phyloP scores from a whole-genome alignment of 1,140 invertebrate genomes.

The Drosophila nasuta region DNA sequence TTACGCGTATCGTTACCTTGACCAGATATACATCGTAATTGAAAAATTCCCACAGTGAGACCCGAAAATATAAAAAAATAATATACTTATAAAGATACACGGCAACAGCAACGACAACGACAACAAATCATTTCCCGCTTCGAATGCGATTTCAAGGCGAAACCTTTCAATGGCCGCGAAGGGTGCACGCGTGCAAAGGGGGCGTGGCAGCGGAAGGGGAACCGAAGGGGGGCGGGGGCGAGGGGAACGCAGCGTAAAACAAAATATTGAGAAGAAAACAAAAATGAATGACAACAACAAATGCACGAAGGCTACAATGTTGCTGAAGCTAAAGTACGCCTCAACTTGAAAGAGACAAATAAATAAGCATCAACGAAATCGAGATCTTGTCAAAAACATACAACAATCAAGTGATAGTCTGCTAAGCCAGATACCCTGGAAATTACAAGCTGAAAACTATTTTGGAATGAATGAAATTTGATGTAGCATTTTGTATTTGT shows the following conservation, averaged over 20 bases:
- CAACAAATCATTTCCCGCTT: constrained; percentile 64
- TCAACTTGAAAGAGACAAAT: constrained; percentile 10
- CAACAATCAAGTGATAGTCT: constrained; percentile 1
- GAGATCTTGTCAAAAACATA: constrained; percentile 21
- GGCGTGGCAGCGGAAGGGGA: constrained; percentile 8
- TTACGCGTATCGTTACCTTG: constrained; percentile 49
- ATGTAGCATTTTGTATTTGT: too few species aligned
- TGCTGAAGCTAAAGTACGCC: constrained; percentile 33
- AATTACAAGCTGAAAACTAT: neutral
- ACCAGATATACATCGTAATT: constrained; percentile 45
- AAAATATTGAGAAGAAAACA: constrained; percentile 11
- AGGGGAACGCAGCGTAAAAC: constrained; percentile 17
- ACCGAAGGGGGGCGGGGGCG: neutral
- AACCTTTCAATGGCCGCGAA: constrained; percentile 45
- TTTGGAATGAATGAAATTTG: too few species aligned
- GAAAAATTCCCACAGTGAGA: constrained; percentile 64
- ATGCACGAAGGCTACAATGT: constrained; percentile 36
- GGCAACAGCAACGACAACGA: constrained; percentile 2
- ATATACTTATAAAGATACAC: constrained; percentile 35
- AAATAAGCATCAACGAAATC: constrained; percentile 20
- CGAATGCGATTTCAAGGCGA: constrained; percentile 54
- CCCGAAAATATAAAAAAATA: constrained; percentile 25
- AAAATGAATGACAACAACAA: constrained; percentile 32
- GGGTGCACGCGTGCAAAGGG: constrained; percentile 27
- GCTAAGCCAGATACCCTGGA: constrained; percentile 4